Conservation (phyloP, 1,140 invertebrate genomes). For the Rhopalosiphum maidis region DNA sequence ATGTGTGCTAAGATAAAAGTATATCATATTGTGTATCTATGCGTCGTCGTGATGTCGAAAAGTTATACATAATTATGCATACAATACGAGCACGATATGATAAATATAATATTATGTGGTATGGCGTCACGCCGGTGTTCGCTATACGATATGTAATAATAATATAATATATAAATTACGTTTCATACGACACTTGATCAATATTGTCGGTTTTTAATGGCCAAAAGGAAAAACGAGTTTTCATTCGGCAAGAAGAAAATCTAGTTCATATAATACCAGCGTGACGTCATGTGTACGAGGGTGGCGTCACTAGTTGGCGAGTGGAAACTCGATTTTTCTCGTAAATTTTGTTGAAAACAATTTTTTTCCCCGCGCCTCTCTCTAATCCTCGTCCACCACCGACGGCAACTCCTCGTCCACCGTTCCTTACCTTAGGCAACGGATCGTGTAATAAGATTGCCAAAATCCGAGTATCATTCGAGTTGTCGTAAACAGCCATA, state of each 20-base stretch:
- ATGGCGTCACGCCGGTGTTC: background rate
- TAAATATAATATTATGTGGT: background rate
- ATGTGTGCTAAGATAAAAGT: too few relatives aligned
- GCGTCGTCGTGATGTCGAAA: background rate
- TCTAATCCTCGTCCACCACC: background rate
- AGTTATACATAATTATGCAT: background rate
- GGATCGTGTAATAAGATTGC: background rate
- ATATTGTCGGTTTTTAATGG: background rate
- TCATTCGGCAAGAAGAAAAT: background rate
- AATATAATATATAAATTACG: slow-evolving; percentile 29
- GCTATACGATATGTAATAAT: background rate
- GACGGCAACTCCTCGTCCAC: background rate
- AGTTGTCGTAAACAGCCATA: background rate
- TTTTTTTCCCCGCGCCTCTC: background rate
- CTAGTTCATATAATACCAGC: slow-evolving; percentile 9
- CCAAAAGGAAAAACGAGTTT: slow-evolving; percentile 16
- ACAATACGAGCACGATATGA: background rate
- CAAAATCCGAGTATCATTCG: background rate
- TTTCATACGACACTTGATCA: background rate
- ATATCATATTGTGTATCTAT: too few relatives aligned
- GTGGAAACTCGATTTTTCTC: slow-evolving; percentile 19
- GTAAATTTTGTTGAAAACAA: background rate
- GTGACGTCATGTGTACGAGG: slow-evolving; percentile 19
- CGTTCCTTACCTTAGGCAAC: background rate
- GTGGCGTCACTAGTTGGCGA: slow-evolving; percentile 2